Base-by-base conservation (phyloP, 1,140 invertebrate genomes). In the Sminthurides bifidus region DNA sequence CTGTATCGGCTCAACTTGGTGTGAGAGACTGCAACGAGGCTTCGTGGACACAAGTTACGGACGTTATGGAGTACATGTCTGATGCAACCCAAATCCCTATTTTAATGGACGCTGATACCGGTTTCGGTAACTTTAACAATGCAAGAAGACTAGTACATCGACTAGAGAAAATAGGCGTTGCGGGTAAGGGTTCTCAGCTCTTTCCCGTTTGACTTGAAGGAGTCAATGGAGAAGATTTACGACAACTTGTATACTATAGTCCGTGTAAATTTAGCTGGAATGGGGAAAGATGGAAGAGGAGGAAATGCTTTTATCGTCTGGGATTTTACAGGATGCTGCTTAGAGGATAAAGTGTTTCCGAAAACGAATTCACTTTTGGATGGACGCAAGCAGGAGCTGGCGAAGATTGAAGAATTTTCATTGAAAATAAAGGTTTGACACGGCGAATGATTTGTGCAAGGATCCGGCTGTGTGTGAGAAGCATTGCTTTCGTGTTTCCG, bases 101-200 rank as follows among this genome's bases (percentile, higher is more conserved):
- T 38, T 64, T 75, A n/a, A 58, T 75, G 12, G 74, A 75, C 63
- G 74, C 73, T 33, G 74, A 75, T 60, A 74, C 73, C 8, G 74
- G 74, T 15, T 75, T 71, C 63, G 74, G 74, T 15, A 75, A 75
- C 58, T 75, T 75, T 59, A 75, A 75, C 62, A 75, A 75, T 65
- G 73, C 74, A 3, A 54, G 74, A 15, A 48, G 72, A 54, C 65
- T 75, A 31, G 71, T 75, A 12, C 59, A 66, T 2, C 74, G 74
- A 61, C 62, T 75, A 43, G 74, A 75, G 58, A 68, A 72, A 29
- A 66, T 72, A 46, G 72, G 72, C 15, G 64, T 74, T 23, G 74
- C 74, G 54, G 73, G 73, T 73, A 60, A 31, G n/a, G n/a, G n/a
- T n/a, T n/a, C n/a, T n/a, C n/a, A n/a, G n/a, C n/a, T n/a, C n/a